Conservation (phyloP, 2,888 invertebrate genomes). For the Dendrolimus houi region DNA sequence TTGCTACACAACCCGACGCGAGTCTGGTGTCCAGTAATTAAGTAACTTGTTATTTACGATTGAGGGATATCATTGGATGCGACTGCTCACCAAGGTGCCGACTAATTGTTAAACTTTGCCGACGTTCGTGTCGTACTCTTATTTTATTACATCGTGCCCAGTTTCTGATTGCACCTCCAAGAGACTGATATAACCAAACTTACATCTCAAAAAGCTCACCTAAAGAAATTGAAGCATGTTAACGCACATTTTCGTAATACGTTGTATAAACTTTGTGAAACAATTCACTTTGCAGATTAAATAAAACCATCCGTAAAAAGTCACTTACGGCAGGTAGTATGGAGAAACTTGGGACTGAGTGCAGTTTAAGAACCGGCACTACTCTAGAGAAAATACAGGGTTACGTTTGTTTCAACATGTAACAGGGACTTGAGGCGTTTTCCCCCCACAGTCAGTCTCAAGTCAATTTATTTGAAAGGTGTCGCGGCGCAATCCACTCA, state of each 20-base stretch:
- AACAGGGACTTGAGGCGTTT: slow-evolving; percentile 67
- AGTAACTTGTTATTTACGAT: slow-evolving; percentile 48
- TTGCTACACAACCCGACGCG: slow-evolving; percentile 24
- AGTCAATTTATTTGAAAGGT: slow-evolving; percentile 75
- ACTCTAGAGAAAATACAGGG: slow-evolving; percentile 52
- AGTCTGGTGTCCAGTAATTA: slow-evolving; percentile 43
- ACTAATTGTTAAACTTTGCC: slow-evolving; percentile 51
- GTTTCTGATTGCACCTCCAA: no score
- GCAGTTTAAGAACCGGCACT: slow-evolving; percentile 48
- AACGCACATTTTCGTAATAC: slow-evolving; percentile 6
- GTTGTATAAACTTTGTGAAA: slow-evolving; percentile 30
- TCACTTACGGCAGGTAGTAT: slow-evolving; percentile 34
- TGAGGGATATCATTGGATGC: slow-evolving; percentile 28
- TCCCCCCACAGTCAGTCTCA: slow-evolving; percentile 58
- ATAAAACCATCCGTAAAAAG: slow-evolving; percentile 42
- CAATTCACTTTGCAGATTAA: slow-evolving; percentile 46
- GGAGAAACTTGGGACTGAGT: slow-evolving; percentile 32
- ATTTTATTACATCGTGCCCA: background rate
- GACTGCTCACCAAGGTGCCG: slow-evolving; percentile 24
- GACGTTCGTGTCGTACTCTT: slow-evolving; percentile 21
- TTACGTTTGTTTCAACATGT: slow-evolving; percentile 56
- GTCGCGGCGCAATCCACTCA: slow-evolving; percentile 69
- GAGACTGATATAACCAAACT: no score
- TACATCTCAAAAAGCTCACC: no score
- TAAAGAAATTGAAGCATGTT: no score